Evolutionary conservation across 2,113 vertebrate species (phyloP), one percentile per base, ranked within the genome.

Genomic region (Anarhynchus alexandrinus): DNA sequence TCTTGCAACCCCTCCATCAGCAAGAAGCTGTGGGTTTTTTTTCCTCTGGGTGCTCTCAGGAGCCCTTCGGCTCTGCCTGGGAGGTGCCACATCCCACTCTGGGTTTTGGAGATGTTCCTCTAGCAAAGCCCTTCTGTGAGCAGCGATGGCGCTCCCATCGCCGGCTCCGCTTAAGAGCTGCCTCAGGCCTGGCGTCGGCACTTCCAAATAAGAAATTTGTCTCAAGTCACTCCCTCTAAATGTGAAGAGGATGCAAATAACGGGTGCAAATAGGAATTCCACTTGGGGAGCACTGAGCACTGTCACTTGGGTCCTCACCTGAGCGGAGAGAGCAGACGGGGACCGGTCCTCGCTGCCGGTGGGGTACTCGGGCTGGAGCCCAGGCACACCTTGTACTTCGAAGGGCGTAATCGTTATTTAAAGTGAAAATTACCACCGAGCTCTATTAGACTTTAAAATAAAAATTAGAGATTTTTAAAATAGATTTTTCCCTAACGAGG

Each of bases 401-500:
- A 38, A 19, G 62, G 3, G 9, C 3, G 16, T 93, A 47, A 96
- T 93, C 6, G 6, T 96, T 97, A 95, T 62, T 97, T 96, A 97
- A 97, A 85, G 91, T 58, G 84, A 91, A 96, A 96, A 97, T 97
- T 70, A 95, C 86, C 95, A 66, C 61, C 0, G 2, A 47, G 86
- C 58, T 94, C 95, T 82, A 51, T 95, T 85, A 93, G 95, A 82
- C 81, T 95, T 96, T 80, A 90, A 96, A 97, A 97, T 90, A 97
- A 97, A 97, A 97, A 95, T 86, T 20, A 94, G 95, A 96, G 97
- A 88, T 93, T 95, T 96, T 87, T 40, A 6, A 72, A 82, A 97
- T 97, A 22, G 97, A 97, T 97, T 97, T 97, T 97, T 96, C 94
- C 91, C 97, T 96, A 97, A 97, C 67, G 87, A 97, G 97, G 94